Base-by-base conservation (phyloP, 2,113 vertebrate genomes). In the Regulus satrapa region DNA sequence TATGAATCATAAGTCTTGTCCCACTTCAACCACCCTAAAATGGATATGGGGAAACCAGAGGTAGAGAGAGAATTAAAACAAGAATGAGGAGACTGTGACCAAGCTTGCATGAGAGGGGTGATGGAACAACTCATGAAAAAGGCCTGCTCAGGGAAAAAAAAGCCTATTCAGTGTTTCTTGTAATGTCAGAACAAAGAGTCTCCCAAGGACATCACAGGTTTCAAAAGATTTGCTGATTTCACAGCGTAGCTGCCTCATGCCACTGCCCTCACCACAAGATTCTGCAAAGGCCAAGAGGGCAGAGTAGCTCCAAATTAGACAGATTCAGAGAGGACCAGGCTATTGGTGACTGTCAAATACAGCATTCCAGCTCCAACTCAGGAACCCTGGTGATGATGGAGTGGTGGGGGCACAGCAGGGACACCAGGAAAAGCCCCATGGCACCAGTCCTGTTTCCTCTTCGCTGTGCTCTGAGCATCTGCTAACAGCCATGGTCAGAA, bases 381-480 rank as follows among this genome's bases (percentile, higher is more conserved):
- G 85, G 71, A 85, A 73, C 54, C 40, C 31, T 14, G 4, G 32
- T 32, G 72, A 76, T 38, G 34, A 16, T 1, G 1, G 36, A 76
- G 45, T 1, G 1, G n/a, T 46, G 48, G 36, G 80, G 75, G 10
- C 3, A 1, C 40, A 40, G 38, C 7, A 2, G 46, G 71, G 46
- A 94, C 18, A 38, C 25, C 45, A 29, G 62, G 14, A 73, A 45
- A 28, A 41, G 28, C 21, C 61, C 64, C 19, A 31, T 52, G 31
- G 45, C 8, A 1, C 56, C 40, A 24, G 23, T 58, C 41, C 51
- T 40, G 16, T 54, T 92, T 56, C 24, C 43, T 87, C 46, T 54
- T 40, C 34, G 55, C 51, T 77, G 41, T 84, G 58, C 46, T 74
- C 68, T 62, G 82, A 90, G 75, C 88, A 90, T 94, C 82, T 93